These are phyloP conservation scores for Exephanes ischioxanthus DNA, from an alignment of 2,888 invertebrate genomes.

Conservation along the genomic window DNA sequence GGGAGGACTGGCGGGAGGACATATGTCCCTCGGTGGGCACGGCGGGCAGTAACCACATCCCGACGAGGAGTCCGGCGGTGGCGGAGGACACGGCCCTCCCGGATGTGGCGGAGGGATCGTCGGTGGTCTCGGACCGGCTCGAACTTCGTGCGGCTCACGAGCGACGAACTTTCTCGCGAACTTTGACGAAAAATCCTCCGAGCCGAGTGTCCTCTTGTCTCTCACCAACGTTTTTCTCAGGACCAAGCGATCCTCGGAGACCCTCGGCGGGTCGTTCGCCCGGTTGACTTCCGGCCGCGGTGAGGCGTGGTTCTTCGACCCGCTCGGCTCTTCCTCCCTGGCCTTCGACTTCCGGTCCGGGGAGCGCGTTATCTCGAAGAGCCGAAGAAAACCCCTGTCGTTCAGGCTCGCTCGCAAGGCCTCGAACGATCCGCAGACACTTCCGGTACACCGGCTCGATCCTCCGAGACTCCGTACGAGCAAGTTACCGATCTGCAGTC, in stretches of 20 bases:
- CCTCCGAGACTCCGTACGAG: background rate
- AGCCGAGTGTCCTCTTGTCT: constrained; percentile 6
- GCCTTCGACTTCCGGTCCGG: background rate
- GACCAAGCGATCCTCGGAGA: constrained; percentile 17
- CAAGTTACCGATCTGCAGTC: constrained; percentile 15
- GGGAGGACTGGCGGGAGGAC: constrained; percentile 18
- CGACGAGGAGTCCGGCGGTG: background rate
- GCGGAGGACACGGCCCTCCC: constrained; percentile 16
- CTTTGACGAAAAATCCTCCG: constrained; percentile 11
- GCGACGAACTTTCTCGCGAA: background rate
- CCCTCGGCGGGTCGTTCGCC: constrained; percentile 20
- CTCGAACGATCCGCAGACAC: background rate
- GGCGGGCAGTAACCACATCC: constrained; percentile 18
- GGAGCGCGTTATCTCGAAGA: constrained; percentile 4
- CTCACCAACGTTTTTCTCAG: constrained; percentile 1
- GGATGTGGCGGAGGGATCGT: constrained; percentile 22
- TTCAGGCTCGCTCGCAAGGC: background rate
- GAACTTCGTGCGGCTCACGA: background rate
- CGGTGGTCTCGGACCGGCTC: constrained; percentile 5
- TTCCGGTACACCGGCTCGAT: background rate
- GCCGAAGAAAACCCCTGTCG: background rate
- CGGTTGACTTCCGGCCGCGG: background rate
- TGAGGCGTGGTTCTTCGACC: background rate
- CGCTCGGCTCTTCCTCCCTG: background rate
- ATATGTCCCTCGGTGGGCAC: background rate